Percentiles rank a stretch among this genome's conserved stretches.
phyloP scores from a whole-genome alignment of 2,888 invertebrate genomes.

The Pocota personata region DNA sequence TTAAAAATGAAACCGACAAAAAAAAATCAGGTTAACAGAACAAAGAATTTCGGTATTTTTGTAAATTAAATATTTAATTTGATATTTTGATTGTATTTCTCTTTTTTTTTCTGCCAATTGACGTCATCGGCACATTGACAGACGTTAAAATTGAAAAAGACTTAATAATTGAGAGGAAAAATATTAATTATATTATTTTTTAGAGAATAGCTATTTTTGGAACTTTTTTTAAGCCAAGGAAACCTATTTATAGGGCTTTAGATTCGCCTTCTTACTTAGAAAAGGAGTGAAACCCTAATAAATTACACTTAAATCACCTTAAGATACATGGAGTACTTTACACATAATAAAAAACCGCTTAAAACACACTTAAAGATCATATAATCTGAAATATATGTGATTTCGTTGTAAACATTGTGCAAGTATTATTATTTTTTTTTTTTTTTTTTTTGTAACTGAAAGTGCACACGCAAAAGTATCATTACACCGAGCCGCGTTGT shows the following conservation, averaged over 20 bases:
- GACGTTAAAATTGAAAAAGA: constrained; percentile 27
- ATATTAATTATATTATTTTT: constrained; percentile 2
- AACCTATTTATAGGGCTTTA: background rate
- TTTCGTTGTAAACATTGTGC: constrained; percentile 52
- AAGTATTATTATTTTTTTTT: constrained; percentile 30
- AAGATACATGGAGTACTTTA: constrained; percentile 56
- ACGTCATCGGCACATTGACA: constrained; percentile 52
- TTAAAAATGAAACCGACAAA: background rate
- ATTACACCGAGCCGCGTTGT: constrained; percentile 64
- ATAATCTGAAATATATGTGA: constrained; percentile 51
- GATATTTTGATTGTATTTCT: constrained; percentile 1
- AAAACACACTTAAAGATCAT: constrained; percentile 64
- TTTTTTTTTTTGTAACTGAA: constrained; percentile 31
- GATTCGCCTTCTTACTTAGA: background rate
- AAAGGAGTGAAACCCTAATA: background rate
- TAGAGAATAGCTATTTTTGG: background rate
- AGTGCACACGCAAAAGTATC: constrained; percentile 74
- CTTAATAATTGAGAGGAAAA: constrained; percentile 9
- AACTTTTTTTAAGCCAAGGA: background rate
- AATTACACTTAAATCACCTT: constrained; percentile 37
- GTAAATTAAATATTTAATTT: constrained; percentile 25
- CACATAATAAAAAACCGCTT: constrained; percentile 70
- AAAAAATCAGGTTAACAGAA: constrained; percentile 46
- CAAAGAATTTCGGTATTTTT: constrained; percentile 31
- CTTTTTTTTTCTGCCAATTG: constrained; percentile 28